These are phyloP conservation scores for Carcina quercana DNA, from an alignment of 2,888 invertebrate genomes.

Conservation along the genomic window DNA sequence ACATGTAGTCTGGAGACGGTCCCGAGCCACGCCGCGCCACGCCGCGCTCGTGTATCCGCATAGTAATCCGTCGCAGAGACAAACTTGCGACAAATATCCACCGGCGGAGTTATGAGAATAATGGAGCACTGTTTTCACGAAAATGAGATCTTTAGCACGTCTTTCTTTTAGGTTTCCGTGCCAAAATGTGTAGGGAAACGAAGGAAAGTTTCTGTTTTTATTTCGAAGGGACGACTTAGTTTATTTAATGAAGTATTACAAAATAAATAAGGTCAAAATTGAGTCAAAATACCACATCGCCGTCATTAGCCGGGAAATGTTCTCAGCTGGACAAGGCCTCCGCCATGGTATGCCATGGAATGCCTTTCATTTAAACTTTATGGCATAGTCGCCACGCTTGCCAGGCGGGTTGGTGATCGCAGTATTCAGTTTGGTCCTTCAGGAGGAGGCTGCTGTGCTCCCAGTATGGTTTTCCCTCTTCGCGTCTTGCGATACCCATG, in stretches of 20 bases:
- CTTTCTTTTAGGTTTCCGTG: background rate
- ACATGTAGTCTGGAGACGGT: constrained; percentile 23
- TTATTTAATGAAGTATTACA: background rate
- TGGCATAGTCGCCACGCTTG: too few species aligned
- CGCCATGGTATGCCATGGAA: too few species aligned
- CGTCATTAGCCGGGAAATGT: too few species aligned
- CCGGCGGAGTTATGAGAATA: constrained; percentile 20
- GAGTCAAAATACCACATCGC: too few species aligned
- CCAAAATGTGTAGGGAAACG: background rate
- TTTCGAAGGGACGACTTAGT: background rate
- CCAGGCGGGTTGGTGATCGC: too few species aligned
- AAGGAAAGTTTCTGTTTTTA: background rate
- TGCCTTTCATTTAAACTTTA: too few species aligned
- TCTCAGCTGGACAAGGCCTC: too few species aligned
- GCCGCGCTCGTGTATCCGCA: constrained; percentile 43
- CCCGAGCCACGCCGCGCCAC: constrained; percentile 41
- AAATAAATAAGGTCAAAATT: background rate
- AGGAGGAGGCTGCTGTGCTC: too few species aligned
- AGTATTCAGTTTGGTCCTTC: too few species aligned
- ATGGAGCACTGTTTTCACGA: constrained; percentile 4
- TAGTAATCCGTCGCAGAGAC: constrained; percentile 41
- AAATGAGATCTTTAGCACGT: background rate
- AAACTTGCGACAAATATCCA: constrained; percentile 29
- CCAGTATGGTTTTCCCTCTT: too few species aligned
- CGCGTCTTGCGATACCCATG: too few species aligned